Evolutionary conservation across 2,888 invertebrate genomes (phyloP), one percentile per base, ranked within the genome.

Genomic region (Hyposoter dolosus): DNA sequence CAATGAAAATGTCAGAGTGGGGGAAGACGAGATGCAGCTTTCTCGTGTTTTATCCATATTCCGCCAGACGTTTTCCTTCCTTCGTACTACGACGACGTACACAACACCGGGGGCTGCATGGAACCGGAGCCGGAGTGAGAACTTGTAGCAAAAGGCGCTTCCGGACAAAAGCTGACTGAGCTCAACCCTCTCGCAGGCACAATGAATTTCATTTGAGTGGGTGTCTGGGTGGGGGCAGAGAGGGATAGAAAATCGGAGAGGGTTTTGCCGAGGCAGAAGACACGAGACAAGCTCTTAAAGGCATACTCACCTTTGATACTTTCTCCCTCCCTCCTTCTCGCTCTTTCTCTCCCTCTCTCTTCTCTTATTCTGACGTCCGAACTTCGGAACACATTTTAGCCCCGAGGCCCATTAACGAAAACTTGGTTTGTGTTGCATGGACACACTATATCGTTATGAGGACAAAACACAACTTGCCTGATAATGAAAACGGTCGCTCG

Each of bases 261-360:
- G 66, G 28, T 68, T 68, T 79, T 71, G 60, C 60, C 82, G 40
- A 47, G 74, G 43, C 43, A 63, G 60, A 82, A 82, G 82, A 82
- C 40, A 84, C 88, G 87, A 88, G 90, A 90, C 91, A 91, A 92
- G 90, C 92, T 92, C 92, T 92, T 92, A 90, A 91, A 92, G 88
- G 90, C 87, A 66, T 77, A 63, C 72, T 28, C 78, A 63, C 79
- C 78, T 63, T 63, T 23, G 28, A 45, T 43, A 32, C 79, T 66
- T 60, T 45, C 65, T 45, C 65, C 12, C 12, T 50, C 47, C 23
- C 45, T 65, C 28, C 15, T 15, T 28, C 45, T 71, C 68, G 47
- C 12, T 45, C n/a, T 12, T 19, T 32, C 15, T n/a, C 50, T 43
- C 50, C 10, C 23, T 50, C 40, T 28, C 79, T 72, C 71, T 45